Conservation (phyloP, 2,888 invertebrate species). For the Nephrotoma appendiculata region DNA sequence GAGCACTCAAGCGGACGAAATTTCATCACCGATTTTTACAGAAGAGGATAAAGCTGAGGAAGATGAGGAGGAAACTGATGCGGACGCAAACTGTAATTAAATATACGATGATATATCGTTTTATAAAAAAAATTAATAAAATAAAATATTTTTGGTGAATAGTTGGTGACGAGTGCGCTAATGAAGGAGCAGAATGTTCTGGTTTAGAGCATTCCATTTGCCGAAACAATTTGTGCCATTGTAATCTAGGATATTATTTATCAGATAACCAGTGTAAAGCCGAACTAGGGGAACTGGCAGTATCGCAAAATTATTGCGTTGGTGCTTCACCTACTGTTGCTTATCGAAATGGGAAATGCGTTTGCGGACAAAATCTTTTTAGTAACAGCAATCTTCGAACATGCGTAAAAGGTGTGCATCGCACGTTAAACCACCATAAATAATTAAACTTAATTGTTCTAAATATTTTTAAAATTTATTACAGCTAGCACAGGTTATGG, state of each 20-base stretch:
- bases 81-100: background rate
- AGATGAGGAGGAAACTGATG: background rate
- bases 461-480: background rate
- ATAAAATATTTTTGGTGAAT: background rate
- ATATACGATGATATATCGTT: background rate
- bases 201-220: slow-evolving; percentile 28
- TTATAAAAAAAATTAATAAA: background rate
- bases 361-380: slow-evolving; percentile 28
- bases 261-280: slow-evolving; percentile 25
- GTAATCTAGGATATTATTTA: slow-evolving; percentile 26
- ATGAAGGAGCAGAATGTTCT: slow-evolving; percentile 18
- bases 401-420: slow-evolving; percentile 27
- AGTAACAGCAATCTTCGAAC: slow-evolving; percentile 24
- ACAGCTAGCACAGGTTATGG: slow-evolving; percentile 23
- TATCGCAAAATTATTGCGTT: slow-evolving; percentile 25
- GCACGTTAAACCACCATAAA: no score
- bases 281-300: slow-evolving; percentile 31
- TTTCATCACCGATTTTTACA: background rate
- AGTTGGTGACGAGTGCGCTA: slow-evolving; percentile 11
- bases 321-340: slow-evolving; percentile 21
- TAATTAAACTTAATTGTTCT: background rate
- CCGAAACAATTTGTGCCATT: slow-evolving; percentile 24
- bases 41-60: background rate
- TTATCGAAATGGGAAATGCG: slow-evolving; percentile 20
- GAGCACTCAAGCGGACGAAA: background rate